These are phyloP conservation scores for Halcyon malimbica DNA, from an alignment of 2,113 vertebrate species.

Conservation along the genomic window DNA sequence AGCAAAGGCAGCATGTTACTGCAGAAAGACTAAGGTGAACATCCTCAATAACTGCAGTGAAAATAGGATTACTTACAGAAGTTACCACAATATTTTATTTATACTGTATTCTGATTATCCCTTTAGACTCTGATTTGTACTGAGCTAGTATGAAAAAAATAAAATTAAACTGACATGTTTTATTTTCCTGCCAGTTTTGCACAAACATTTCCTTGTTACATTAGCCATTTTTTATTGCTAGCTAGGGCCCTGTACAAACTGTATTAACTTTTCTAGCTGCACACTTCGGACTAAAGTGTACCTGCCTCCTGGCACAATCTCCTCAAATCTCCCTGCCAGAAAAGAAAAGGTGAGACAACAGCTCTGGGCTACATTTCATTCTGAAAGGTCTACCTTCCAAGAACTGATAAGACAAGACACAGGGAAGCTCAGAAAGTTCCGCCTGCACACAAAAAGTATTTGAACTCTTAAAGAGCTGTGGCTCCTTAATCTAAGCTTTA, in stretches of 20 bases:
- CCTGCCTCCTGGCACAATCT: not conserved
- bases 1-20: not conserved
- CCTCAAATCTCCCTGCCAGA: not conserved
- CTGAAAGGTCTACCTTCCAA: not conserved
- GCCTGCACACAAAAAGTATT: not conserved
- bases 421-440: not conserved
- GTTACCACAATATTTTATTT: not conserved
- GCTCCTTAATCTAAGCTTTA: slow-evolving; percentile 40
- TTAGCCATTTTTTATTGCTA: not conserved
- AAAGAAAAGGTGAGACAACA: not conserved
- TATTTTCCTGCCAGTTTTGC: not conserved
- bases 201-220: not conserved
- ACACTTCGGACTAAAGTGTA: not conserved
- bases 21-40: not conserved
- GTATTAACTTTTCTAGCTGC: not conserved
- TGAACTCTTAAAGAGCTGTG: slow-evolving; percentile 23
- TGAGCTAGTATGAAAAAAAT: not conserved
- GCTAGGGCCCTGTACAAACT: not conserved
- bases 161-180: not conserved
- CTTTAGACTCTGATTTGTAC: not conserved
- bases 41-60: not conserved
- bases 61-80: not conserved
- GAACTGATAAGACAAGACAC: not conserved
- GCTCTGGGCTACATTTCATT: not conserved
- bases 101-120: not conserved